Base-by-base conservation (phyloP, 1,140 invertebrate species). In the Drosophila murphyi region DNA sequence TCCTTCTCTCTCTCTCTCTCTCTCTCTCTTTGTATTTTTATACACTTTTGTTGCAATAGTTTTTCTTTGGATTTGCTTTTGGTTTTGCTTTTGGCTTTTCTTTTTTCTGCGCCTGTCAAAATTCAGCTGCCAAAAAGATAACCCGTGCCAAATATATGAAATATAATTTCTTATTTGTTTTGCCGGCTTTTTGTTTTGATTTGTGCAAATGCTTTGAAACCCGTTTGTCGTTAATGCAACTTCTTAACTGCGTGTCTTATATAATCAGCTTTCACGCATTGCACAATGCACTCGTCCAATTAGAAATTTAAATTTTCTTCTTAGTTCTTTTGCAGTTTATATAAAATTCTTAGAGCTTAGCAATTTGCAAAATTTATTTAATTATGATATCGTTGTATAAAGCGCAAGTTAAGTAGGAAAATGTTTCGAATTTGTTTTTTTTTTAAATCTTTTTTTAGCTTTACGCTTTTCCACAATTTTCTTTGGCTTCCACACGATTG, bases 401-500 rank as follows among this genome's bases (percentile, higher is more conserved):
- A 62, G 60, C 12, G 37, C 55, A 48, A 63, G 39, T 34, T 63
- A 55, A 48, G 50, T 65, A 52, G 20, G 31, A 48, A 1, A 43
- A 43, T n/a, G 39, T 43, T 10, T n/a, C 0, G 20, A 45, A 12
- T 51, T 52, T 70, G 43, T 28, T 20, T 37, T 28, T 20, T 20
- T 20, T 20, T 20, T 20, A 20, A 20, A 20, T 20, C 20, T 20
- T 20, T 20, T 35, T 41, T 28, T 37, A 10, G 37, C 32, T 69
- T 60, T 55, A 52, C 43, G 54, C 39, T 80, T 78, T 52, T 72
- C 48, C 45, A 70, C 65, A 61, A 37, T 70, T 76, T 78, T 77
- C 68, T 43, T 56, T 64, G 56, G 82, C 80, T 83, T 83, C 83
- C 85, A 88, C 83, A 72, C 83, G 72, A 72, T 78, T 89, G 80